A percentile compares a stretch with the other conserved stretches of the same genome.
Conservation (phyloP, 1,140 invertebrate species). For the Drosophila lini region DNA sequence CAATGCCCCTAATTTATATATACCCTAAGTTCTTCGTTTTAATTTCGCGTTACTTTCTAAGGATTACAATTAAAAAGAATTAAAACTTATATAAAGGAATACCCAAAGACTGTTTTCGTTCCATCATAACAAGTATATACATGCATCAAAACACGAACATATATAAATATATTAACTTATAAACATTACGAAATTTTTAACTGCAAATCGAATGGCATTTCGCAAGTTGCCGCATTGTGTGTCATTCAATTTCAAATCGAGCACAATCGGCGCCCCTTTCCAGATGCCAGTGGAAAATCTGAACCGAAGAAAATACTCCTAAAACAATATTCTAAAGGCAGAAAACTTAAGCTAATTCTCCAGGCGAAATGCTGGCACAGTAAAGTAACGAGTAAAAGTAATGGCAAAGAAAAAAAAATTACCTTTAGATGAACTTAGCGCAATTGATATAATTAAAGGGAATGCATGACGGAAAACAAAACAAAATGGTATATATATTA, state of each 20-base stretch:
- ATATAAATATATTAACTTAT: conserved; percentile 55
- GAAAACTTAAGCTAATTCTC: conserved; percentile 60
- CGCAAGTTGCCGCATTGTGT: conserved; percentile 48
- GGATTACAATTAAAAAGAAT: conserved; percentile 65
- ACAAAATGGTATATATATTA: conserved; percentile 29
- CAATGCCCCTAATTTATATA: conserved; percentile 44
- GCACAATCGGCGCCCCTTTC: conserved; percentile 16
- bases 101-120: conserved; percentile 85
- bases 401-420: conserved; percentile 49
- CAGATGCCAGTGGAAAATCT: conserved; percentile 10
- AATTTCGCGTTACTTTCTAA: conserved; percentile 57
- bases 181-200: conserved; percentile 71
- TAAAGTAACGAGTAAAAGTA: conserved; percentile 37
- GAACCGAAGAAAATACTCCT: conserved; percentile 61
- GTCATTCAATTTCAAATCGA: conserved; percentile 45
- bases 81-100: conserved; percentile 82
- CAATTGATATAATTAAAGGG: conserved; percentile 81
- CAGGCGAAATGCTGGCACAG: conserved; percentile 16
- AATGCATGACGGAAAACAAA: conserved; percentile 48
- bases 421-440: conserved; percentile 84
- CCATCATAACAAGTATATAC: conserved; percentile 83
- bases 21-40: conserved; percentile 36
- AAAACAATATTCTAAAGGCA: conserved; percentile 75
- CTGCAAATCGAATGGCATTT: conserved; percentile 53
- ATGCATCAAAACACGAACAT: conserved; percentile 58